Percentiles rank a stretch among this genome's conserved stretches.
Conservation (phyloP, 2,888 invertebrate species). For the Busseola fusca region DNA sequence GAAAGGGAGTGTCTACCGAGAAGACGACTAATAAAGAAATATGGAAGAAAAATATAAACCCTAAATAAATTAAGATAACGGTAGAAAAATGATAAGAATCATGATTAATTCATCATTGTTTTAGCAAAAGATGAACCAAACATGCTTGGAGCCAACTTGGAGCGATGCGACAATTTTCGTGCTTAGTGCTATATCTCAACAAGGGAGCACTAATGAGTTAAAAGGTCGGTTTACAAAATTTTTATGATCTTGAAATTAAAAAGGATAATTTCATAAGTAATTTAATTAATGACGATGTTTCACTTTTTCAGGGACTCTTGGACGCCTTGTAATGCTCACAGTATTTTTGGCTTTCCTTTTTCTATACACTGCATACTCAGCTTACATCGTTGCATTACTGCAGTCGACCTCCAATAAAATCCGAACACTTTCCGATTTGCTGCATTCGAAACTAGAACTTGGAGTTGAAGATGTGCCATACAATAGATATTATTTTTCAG, state of each 20-base stretch:
- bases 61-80: no score
- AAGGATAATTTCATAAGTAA: background rate
- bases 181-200: slow-evolving; percentile 89
- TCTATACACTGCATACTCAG: slow-evolving; percentile 92
- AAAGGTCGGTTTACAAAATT: slow-evolving; percentile 63
- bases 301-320: slow-evolving; percentile 76
- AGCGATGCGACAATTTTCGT: slow-evolving; percentile 88
- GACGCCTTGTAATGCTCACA: slow-evolving; percentile 90
- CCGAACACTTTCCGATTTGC: slow-evolving; percentile 89
- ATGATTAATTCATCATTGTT: slow-evolving; percentile 10
- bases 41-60: background rate
- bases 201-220: slow-evolving; percentile 83
- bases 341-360: slow-evolving; percentile 90
- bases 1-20: background rate
- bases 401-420: slow-evolving; percentile 92
- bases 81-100: background rate
- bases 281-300: slow-evolving; percentile 37
- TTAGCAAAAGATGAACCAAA: slow-evolving; percentile 63
- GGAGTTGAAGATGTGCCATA: slow-evolving; percentile 91
- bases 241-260: background rate
- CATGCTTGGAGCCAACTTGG: slow-evolving; percentile 71
- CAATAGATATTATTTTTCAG: slow-evolving; percentile 90
- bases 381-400: slow-evolving; percentile 92
- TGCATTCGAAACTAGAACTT: slow-evolving; percentile 90
- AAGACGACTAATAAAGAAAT: background rate